Conservation (phyloP, 2,888 invertebrate genomes). For the Himalopsyche tibetana region DNA sequence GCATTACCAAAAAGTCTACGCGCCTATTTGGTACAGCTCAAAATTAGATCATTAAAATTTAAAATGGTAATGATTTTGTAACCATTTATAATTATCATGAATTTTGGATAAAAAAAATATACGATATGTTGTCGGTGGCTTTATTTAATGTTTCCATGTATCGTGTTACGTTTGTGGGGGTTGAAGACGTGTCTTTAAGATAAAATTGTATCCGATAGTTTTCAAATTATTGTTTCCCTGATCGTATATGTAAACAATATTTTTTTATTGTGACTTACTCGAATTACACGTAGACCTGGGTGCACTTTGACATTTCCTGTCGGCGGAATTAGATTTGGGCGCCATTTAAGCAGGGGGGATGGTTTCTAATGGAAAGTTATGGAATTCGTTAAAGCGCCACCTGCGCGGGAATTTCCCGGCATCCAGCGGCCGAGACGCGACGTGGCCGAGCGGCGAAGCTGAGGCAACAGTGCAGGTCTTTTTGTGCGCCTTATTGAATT, state of each 20-base stretch:
- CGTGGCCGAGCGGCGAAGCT: not conserved
- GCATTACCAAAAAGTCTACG: not conserved
- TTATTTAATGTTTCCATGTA: too few species aligned
- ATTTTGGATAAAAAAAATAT: too few species aligned
- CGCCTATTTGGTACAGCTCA: not conserved
- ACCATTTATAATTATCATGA: too few species aligned
- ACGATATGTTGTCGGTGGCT: too few species aligned
- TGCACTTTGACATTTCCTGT: slow-evolving; percentile 55
- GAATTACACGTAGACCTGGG: not conserved
- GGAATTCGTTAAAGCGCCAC: slow-evolving; percentile 60
- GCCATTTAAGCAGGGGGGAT: slow-evolving; percentile 46
- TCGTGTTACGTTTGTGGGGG: too few species aligned
- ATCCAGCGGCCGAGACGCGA: not conserved
- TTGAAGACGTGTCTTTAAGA: too few species aligned
- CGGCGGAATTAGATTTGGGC: slow-evolving; percentile 1
- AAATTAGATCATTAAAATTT: too few species aligned
- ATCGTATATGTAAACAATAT: too few species aligned
- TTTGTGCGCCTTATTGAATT: slow-evolving; percentile 15
- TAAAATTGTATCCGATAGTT: too few species aligned
- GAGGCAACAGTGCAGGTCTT: not conserved
- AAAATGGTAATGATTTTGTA: too few species aligned
- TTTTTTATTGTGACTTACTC: not conserved
- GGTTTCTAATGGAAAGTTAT: slow-evolving; percentile 59
- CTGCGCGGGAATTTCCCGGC: slow-evolving; percentile 44
- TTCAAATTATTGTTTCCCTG: too few species aligned